phyloP scores from a whole-genome alignment of 2,113 vertebrate genomes.

The Ochotona princeps region DNA sequence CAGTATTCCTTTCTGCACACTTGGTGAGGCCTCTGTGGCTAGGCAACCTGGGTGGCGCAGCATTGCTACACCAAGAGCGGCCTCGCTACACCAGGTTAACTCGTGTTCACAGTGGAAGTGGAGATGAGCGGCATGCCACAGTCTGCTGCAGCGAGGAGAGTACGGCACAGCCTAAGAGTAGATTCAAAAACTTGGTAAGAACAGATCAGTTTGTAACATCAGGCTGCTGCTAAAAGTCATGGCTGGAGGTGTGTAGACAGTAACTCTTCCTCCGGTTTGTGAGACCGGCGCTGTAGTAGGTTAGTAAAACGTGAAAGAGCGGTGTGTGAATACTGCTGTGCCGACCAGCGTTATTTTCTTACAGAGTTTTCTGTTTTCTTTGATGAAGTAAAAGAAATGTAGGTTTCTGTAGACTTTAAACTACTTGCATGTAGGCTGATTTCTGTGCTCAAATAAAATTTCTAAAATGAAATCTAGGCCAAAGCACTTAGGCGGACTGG shows the following conservation, averaged over 20 bases:
- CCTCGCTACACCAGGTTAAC: neutral
- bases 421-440: neutral
- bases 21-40: too few relatives aligned
- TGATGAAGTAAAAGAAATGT: conserved; percentile 40
- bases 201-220: conserved; percentile 11
- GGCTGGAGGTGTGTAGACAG: neutral
- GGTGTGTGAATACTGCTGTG: neutral
- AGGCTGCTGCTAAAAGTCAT: conserved; percentile 11
- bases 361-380: neutral
- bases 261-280: neutral
- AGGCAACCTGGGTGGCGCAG: neutral
- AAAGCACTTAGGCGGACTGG: neutral
- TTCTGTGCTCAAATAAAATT: neutral
- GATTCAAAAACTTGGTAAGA: neutral
- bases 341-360: conserved; percentile 20
- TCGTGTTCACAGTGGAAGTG: conserved; percentile 19
- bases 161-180: neutral
- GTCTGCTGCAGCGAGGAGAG: neutral
- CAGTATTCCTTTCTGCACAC: too few relatives aligned
- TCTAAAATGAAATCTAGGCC: conserved; percentile 63
- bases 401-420: neutral
- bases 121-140: neutral
- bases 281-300: neutral
- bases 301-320: neutral
- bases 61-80: neutral